phyloP scores from a whole-genome alignment of 2,113 vertebrate species.

The Micronycteris hirsuta region DNA sequence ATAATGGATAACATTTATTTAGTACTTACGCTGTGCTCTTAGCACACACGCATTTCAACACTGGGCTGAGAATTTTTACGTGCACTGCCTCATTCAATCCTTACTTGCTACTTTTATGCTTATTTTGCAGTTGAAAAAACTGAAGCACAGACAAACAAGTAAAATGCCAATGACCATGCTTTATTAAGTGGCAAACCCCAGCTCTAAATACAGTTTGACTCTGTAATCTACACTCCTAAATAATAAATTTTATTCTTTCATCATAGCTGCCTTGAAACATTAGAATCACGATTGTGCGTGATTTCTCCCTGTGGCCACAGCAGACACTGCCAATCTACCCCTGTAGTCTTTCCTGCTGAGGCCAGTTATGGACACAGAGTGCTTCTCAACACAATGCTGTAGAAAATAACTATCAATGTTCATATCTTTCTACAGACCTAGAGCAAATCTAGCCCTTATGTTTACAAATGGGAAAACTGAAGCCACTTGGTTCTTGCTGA shows the following conservation, averaged over 20 bases:
- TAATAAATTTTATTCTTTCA: neutral
- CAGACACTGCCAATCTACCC: neutral
- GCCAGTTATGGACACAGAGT: neutral
- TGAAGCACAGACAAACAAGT: neutral
- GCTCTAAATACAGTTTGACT: neutral
- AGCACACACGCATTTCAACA: neutral
- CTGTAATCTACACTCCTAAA: neutral
- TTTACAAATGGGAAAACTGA: neutral
- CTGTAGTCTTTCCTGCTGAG: neutral
- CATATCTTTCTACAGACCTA: neutral
- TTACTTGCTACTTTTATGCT: neutral
- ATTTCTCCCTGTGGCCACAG: neutral
- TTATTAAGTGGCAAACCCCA: neutral
- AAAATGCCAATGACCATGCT: neutral
- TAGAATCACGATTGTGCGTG: neutral
- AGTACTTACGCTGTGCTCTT: neutral
- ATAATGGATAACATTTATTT: neutral
- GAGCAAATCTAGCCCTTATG: neutral
- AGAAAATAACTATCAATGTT: neutral
- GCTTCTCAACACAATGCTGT: neutral
- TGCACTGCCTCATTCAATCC: neutral
- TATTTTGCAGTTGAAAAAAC: neutral
- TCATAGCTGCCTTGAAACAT: neutral
- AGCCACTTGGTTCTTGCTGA: neutral
- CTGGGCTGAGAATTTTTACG: neutral